Percentiles rank a stretch among this genome's conserved stretches.
phyloP scores from a whole-genome alignment of 2,888 invertebrate genomes.

The Apomyelois bistriatella region DNA sequence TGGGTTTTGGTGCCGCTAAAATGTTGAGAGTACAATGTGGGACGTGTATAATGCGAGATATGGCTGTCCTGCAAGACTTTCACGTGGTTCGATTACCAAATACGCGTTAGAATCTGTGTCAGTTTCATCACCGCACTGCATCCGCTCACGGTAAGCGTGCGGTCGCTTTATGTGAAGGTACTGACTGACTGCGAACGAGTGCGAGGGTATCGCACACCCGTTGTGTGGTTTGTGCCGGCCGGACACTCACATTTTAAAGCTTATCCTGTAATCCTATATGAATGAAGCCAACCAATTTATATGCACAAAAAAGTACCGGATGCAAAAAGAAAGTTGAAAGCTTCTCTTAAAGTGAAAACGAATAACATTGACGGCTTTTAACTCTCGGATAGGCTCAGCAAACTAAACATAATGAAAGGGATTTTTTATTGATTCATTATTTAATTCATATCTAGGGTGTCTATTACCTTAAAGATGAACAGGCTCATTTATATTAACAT shows the following conservation, averaged over 20 bases:
- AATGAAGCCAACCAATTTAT: slow-evolving; percentile 15
- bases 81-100: slow-evolving; percentile 79
- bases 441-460: slow-evolving; percentile 16
- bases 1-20: slow-evolving; percentile 72
- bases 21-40: slow-evolving; percentile 67
- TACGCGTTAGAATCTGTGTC: slow-evolving; percentile 79
- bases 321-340: slow-evolving; percentile 7
- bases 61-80: slow-evolving; percentile 75
- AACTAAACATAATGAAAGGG: neutral
- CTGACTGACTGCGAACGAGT: slow-evolving; percentile 7
- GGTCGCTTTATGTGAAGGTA: slow-evolving; percentile 51
- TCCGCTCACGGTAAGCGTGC: slow-evolving; percentile 61
- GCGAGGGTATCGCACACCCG: slow-evolving; percentile 26
- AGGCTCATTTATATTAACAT: too few relatives aligned
- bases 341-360: slow-evolving; percentile 1
- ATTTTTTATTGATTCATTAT: neutral
- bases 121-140: slow-evolving; percentile 76
- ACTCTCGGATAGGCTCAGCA: neutral
- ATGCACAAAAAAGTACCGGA: slow-evolving; percentile 4
- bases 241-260: slow-evolving; percentile 26
- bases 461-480: too few relatives aligned
- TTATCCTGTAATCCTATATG: slow-evolving; percentile 27
- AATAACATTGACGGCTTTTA: neutral
- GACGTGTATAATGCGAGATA: slow-evolving; percentile 70
- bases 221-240: slow-evolving; percentile 29